A percentile compares a stretch with the other conserved stretches of the same genome.
These are phyloP conservation scores for Leptinotarsa lineolata DNA, from an alignment of 1,140 invertebrate genomes.

Conservation along the genomic window DNA sequence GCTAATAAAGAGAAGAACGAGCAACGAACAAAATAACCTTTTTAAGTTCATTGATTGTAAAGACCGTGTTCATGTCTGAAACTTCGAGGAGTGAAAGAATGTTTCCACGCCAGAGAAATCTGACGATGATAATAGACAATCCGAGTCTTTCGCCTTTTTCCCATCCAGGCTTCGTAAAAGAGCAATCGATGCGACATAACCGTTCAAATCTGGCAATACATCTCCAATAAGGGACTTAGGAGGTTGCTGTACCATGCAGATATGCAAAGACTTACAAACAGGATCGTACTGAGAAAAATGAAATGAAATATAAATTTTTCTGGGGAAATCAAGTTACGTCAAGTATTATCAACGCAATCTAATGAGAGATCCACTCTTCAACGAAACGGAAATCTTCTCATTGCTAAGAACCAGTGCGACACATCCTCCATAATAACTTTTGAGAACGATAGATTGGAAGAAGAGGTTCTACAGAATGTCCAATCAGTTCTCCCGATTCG, in stretches of 20 bases:
- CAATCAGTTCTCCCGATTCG: no score
- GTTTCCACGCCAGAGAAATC: neutral
- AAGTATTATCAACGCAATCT: no score
- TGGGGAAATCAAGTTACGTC: no score
- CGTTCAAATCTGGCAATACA: conserved; percentile 4
- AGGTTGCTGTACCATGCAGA: neutral
- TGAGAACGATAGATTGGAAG: no score
- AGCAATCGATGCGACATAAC: neutral
- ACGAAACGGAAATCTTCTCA: no score
- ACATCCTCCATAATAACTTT: no score
- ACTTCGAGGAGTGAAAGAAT: neutral
- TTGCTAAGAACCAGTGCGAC: no score
- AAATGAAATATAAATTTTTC: no score
- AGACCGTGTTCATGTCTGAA: conserved; percentile 5
- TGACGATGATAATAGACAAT: conserved; percentile 1
- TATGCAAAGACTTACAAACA: neutral
- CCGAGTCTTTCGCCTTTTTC: neutral
- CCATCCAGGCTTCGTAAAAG: neutral
- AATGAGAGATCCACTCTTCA: no score
- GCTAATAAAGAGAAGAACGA: neutral
- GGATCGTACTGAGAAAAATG: neutral
- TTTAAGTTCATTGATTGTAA: conserved; percentile 7
- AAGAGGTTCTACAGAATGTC: no score
- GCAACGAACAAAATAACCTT: neutral
- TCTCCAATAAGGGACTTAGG: neutral